Conservation (phyloP, 2,797 vertebrate genomes). For the Numenius phaeopus region DNA sequence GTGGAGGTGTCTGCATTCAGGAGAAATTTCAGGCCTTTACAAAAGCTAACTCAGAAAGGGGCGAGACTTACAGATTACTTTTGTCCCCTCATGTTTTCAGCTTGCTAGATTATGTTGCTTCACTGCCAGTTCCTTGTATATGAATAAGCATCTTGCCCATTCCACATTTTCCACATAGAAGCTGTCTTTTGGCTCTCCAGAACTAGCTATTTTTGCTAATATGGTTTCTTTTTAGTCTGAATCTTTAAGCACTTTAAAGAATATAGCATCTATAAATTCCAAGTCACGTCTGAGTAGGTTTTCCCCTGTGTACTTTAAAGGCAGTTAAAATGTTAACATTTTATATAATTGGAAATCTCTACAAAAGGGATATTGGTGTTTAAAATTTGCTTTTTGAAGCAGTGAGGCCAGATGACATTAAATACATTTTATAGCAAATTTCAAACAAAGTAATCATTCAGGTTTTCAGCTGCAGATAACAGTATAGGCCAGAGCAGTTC, state of each 20-base stretch:
- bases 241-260: neutral
- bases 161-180: neutral
- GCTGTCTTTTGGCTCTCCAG: neutral
- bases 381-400: constrained; percentile 29
- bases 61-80: neutral
- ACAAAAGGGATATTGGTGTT: neutral
- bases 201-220: neutral
- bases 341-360: neutral
- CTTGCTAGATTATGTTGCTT: neutral
- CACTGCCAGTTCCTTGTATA: neutral
- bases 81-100: neutral
- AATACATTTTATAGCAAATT: neutral
- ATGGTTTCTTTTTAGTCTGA: neutral
- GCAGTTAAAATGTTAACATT: constrained; percentile 1
- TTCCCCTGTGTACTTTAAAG: neutral
- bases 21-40: neutral
- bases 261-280: neutral
- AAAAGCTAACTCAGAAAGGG: neutral
- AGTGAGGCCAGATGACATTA: neutral
- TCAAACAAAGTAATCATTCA: neutral
- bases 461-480: neutral
- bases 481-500: neutral
- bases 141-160: neutral
- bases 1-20: neutral
- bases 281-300: neutral